Evolutionary conservation across 2,113 vertebrate genomes (phyloP), one percentile per base, ranked within the genome.

Genomic region (Pseudorectes ferrugineus): DNA sequence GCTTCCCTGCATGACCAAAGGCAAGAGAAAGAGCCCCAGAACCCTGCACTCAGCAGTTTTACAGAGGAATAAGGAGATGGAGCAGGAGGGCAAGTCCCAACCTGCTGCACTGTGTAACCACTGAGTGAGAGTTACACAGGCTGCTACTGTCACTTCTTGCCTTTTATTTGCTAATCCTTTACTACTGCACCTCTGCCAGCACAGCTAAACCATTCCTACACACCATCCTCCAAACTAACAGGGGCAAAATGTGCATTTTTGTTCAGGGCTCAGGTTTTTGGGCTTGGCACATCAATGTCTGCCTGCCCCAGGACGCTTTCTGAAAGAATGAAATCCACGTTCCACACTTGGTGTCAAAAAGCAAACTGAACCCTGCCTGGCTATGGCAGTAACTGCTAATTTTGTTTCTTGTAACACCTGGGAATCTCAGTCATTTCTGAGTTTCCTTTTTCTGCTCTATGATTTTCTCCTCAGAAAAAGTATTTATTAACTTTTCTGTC

Each of bases 31-130:
- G 67, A 81, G 38, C 40, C 59, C 5, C 36, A 81, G 62, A 72
- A 65, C 2, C 28, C 79, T 58, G 72, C 29, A 66, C 65, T 96
- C 80, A 93, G 92, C 88, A 97, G 38, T 84, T 93, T 77, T 9
- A 28, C 54, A 28, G 31, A 87, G 91, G 58, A 94, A 73, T 10
- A 21, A 88, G 85, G 83, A 87, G 62, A 66, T 33, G 61, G 81
- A 75, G 72, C 71, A 61, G 35, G 52, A 52, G 72, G 84, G 36
- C 86, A 57, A 14, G 92, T 76, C 88, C 68, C 89, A 81, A 36
- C 93, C 88, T 92, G 88, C 91, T 80, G n/a, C 76, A 11, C n/a
- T 35, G 29, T 28, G 81, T 54, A 61, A 55, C 42, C 54, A 61
- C 70, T 12, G 10, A 59, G 76, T 11, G 3, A 62, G 61, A 79